A percentile compares a stretch with the other conserved stretches of the same genome.
These are phyloP conservation scores for Drosophila ezoana DNA, from an alignment of 2,888 invertebrate genomes.

Conservation along the genomic window DNA sequence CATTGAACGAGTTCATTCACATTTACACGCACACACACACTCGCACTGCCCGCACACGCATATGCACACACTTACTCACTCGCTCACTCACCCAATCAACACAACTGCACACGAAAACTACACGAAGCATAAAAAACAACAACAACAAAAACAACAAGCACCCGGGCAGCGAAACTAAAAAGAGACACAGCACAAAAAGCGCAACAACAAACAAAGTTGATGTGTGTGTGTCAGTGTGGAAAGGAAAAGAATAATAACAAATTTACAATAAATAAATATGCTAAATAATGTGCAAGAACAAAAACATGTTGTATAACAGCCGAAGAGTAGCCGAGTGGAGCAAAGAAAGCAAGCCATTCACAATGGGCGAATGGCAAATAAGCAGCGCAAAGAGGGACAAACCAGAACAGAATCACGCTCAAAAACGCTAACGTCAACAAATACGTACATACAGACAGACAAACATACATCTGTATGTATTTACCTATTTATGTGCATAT, in stretches of 20 bases:
- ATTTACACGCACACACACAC: conserved; percentile 71
- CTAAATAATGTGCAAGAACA: conserved; percentile 74
- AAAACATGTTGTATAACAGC: conserved; percentile 59
- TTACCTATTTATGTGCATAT: conserved; percentile 7
- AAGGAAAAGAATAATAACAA: conserved; percentile 49
- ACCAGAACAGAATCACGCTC: conserved; percentile 38
- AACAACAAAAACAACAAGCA: conserved; percentile 51
- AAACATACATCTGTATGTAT: conserved; percentile 21
- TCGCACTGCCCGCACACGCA: conserved; percentile 30
- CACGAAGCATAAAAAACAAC: conserved; percentile 62
- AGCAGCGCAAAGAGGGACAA: conserved; percentile 16
- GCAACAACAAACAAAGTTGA: conserved; percentile 42
- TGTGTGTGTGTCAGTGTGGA: conserved; percentile 16
- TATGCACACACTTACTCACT: conserved; percentile 64
- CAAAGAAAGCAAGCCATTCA: conserved; percentile 44
- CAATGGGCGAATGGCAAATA: conserved; percentile 1
- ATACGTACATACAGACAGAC: conserved; percentile 3
- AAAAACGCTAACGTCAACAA: conserved; percentile 55
- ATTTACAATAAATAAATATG: conserved; percentile 72
- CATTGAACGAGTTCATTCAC: conserved; percentile 86
- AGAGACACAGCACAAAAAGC: conserved; percentile 46
- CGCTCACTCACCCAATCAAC: conserved; percentile 30
- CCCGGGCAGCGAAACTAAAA: conserved; percentile 49
- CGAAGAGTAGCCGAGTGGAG: conserved; percentile 29
- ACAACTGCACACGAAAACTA: conserved; percentile 67